Percentiles rank a stretch among this genome's conserved stretches.
Evolutionary conservation across 2,113 vertebrate genomes (phyloP).

Genomic region (Struthio camelus): DNA sequence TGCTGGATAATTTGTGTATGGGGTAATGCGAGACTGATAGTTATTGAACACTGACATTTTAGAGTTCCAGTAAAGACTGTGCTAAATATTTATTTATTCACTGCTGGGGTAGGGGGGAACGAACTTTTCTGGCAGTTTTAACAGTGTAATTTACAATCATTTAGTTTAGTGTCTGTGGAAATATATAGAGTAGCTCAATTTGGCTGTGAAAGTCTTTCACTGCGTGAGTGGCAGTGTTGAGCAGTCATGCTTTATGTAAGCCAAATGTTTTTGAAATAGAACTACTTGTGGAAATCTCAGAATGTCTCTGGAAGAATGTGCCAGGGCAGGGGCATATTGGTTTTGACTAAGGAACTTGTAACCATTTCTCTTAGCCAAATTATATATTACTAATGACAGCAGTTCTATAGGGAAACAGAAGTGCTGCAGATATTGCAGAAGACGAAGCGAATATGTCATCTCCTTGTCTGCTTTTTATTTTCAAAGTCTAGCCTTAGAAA

Average conservation of each 20-base stretch:
- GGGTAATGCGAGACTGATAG: not conserved
- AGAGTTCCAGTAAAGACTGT: not conserved
- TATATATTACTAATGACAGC: constrained; percentile 35
- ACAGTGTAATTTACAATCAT: not conserved
- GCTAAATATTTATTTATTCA: not conserved
- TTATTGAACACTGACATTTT: not conserved
- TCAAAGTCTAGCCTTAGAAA: constrained; percentile 56
- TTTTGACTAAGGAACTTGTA: constrained; percentile 30
- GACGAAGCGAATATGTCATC: not conserved
- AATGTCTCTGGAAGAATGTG: not conserved
- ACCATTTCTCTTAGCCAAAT: constrained; percentile 22
- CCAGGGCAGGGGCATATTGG: not conserved
- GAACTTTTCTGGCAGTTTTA: not conserved
- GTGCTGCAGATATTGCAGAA: not conserved
- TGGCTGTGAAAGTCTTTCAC: not conserved
- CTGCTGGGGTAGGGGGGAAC: not conserved
- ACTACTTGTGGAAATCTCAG: not conserved
- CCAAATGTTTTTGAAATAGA: not conserved
- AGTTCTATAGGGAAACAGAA: not conserved
- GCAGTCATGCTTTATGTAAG: not conserved
- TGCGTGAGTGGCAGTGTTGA: not conserved
- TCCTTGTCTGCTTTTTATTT: constrained; percentile 11
- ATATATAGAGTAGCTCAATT: not conserved
- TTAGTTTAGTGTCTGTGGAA: not conserved
- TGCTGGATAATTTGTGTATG: not conserved